Percentiles rank a stretch among this genome's conserved stretches.
phyloP scores from a whole-genome alignment of 2,113 vertebrate genomes.

The Hymenochirus boettgeri region DNA sequence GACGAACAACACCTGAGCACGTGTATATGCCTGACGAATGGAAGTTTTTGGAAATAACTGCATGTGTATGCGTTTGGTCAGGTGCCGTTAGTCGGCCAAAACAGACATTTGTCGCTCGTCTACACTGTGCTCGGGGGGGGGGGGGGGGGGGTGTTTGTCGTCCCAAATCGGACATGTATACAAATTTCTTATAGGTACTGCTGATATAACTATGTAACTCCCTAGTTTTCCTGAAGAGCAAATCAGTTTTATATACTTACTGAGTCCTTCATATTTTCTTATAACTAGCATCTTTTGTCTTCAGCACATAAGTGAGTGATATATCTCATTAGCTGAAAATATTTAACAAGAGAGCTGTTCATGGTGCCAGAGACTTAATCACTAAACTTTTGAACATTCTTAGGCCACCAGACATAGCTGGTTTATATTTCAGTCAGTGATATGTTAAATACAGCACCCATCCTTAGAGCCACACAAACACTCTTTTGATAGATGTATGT shows the following conservation, averaged over 20 bases:
- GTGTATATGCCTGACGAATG: too few relatives aligned
- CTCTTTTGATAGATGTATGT: constrained; percentile 43
- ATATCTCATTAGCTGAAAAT: constrained; percentile 29
- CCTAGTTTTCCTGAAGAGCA: not conserved
- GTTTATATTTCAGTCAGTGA: constrained; percentile 42
- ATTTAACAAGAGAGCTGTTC: constrained; percentile 33
- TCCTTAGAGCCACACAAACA: constrained; percentile 39
- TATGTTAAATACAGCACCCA: constrained; percentile 41
- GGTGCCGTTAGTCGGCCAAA: too few relatives aligned
- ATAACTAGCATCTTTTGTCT: constrained; percentile 27
- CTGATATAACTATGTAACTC: not conserved
- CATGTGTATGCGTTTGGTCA: too few relatives aligned
- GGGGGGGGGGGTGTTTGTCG: too few relatives aligned
- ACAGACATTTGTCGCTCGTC: too few relatives aligned
- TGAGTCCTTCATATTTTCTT: too few relatives aligned
- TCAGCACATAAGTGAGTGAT: constrained; percentile 14
- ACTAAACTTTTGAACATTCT: constrained; percentile 32
- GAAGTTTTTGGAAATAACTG: too few relatives aligned
- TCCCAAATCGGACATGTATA: too few relatives aligned
- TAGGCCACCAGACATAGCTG: constrained; percentile 37
- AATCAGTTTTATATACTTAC: constrained; percentile 6
- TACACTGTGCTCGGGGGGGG: too few relatives aligned
- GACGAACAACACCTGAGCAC: too few relatives aligned
- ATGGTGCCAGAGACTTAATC: constrained; percentile 18
- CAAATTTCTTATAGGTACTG: not conserved